phyloP scores from a whole-genome alignment of 1,140 invertebrate genomes.

The Phymastichus coffea region DNA sequence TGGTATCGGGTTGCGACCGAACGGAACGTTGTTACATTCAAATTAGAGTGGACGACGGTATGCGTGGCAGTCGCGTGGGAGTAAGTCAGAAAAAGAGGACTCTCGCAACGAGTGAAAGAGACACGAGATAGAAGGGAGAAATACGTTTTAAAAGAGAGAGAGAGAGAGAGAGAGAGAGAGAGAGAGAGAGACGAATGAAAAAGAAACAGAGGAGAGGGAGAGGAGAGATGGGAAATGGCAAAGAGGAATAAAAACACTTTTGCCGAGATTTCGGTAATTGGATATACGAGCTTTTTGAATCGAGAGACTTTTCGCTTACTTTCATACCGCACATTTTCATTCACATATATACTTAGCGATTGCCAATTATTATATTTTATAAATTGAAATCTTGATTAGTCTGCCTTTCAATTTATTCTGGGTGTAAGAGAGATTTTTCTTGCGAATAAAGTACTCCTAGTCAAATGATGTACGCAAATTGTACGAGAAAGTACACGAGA shows the following conservation, averaged over 20 bases:
- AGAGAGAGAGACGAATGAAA: too few species aligned
- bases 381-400: too few species aligned
- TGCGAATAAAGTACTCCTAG: too few species aligned
- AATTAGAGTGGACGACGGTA: slow-evolving; percentile 57
- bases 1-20: slow-evolving; percentile 54
- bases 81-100: not conserved
- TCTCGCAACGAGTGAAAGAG: not conserved
- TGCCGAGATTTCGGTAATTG: slow-evolving; percentile 13
- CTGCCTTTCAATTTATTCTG: too few species aligned
- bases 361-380: too few species aligned
- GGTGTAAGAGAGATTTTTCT: too few species aligned
- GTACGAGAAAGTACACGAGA: too few species aligned
- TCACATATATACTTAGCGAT: too few species aligned
- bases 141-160: slow-evolving; percentile 18
- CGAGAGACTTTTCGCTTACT: not conserved
- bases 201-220: too few species aligned
- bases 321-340: not conserved
- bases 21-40: slow-evolving; percentile 59
- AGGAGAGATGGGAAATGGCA: slow-evolving; percentile 9
- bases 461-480: too few species aligned
- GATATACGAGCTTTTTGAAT: not conserved
- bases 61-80: slow-evolving; percentile 35
- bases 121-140: not conserved
- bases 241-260: slow-evolving; percentile 6
- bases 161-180: slow-evolving; percentile 5